phyloP scores from a whole-genome alignment of 2,113 vertebrate species.

The Rhegmatorhina hoffmannsi region DNA sequence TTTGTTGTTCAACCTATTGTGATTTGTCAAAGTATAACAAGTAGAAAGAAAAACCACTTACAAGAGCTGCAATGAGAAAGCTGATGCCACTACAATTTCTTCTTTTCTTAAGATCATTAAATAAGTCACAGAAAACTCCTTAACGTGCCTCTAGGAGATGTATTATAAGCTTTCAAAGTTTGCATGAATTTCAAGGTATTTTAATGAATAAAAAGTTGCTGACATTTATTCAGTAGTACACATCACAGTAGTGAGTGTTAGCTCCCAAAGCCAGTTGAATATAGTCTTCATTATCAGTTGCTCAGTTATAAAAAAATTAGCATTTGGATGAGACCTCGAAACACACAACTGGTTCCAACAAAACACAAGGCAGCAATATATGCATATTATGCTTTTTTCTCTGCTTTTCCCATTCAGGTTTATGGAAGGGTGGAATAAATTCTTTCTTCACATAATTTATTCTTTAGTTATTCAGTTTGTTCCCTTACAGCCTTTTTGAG shows the following conservation, averaged over 20 bases:
- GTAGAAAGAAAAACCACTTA: background rate
- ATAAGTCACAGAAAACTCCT: background rate
- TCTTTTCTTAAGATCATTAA: background rate
- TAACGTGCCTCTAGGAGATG: background rate
- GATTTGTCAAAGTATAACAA: background rate
- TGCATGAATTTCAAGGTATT: constrained; percentile 21
- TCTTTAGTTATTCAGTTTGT: background rate
- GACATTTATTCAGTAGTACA: background rate
- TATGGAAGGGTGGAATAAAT: background rate
- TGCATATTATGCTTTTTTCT: background rate
- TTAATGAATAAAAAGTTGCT: background rate
- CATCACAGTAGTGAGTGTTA: background rate
- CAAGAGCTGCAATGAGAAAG: background rate
- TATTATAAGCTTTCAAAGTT: background rate
- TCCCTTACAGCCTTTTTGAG: background rate
- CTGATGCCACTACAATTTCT: background rate
- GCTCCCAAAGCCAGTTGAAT: background rate
- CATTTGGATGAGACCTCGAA: background rate
- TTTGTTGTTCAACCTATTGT: background rate
- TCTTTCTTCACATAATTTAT: background rate
- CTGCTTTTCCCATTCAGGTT: background rate
- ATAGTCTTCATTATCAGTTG: background rate
- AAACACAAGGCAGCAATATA: background rate
- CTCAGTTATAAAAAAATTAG: background rate
- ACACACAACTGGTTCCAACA: background rate